Evolutionary conservation across 2,888 invertebrate species (phyloP).

Genomic region (Cantharis nigra): DNA sequence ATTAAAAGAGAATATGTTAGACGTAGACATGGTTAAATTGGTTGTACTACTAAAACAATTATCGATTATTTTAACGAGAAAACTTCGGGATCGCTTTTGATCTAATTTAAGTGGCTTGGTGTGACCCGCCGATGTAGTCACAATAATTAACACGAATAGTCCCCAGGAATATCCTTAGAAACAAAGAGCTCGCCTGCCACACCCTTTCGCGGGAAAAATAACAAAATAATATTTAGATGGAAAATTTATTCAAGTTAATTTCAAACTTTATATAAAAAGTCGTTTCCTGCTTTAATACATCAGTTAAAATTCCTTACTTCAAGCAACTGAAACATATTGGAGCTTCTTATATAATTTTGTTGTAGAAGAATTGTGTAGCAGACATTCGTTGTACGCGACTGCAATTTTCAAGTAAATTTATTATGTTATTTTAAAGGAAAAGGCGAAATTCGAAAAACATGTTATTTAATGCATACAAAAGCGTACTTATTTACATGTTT

Average conservation of each 20-base stretch:
- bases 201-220: neutral
- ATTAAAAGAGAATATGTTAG: neutral
- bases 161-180: neutral
- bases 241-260: neutral
- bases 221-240: neutral
- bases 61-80: neutral
- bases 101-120: neutral
- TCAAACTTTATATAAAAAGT: neutral
- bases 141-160: too few relatives aligned
- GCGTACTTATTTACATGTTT: slow-evolving; percentile 8
- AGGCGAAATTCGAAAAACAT: slow-evolving; percentile 7
- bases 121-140: neutral
- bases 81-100: neutral
- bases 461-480: slow-evolving; percentile 22
- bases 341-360: neutral
- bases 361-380: neutral
- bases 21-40: neutral
- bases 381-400: neutral
- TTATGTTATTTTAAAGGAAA: slow-evolving; percentile 3
- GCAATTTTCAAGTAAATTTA: slow-evolving; percentile 5
- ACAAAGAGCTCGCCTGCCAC: neutral
- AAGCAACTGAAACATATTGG: neutral
- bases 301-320: neutral
- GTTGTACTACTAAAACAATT: neutral
- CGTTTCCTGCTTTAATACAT: neutral